A percentile compares a stretch with the other conserved stretches of the same genome.
phyloP scores from a whole-genome alignment of 2,113 vertebrate genomes.

The Empidonax traillii region DNA sequence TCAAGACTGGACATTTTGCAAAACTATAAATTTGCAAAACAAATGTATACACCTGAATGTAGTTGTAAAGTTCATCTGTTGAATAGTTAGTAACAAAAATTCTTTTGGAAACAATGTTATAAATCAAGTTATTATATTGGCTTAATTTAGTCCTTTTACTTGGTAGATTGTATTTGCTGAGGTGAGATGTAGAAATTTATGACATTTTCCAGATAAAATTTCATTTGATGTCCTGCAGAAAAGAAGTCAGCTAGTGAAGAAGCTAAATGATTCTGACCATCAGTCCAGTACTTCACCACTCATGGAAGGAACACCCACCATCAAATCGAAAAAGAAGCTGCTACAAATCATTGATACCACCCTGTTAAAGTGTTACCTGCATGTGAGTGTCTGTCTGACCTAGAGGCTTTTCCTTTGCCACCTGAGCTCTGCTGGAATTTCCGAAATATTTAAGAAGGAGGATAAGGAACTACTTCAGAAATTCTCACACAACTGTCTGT shows the following conservation, averaged over 20 bases:
- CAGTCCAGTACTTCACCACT: slow-evolving; percentile 91
- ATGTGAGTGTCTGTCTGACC: slow-evolving; percentile 75
- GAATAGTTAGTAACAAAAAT: background rate
- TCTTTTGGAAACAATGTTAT: background rate
- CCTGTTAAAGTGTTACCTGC: slow-evolving; percentile 94
- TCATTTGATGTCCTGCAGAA: slow-evolving; percentile 76
- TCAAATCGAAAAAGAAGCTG: slow-evolving; percentile 96
- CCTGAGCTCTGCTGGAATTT: background rate
- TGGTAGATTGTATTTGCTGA: background rate
- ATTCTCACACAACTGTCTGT: background rate
- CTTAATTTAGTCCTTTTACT: background rate
- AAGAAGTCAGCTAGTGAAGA: slow-evolving; percentile 94
- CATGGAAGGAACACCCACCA: slow-evolving; percentile 96
- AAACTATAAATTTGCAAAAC: background rate
- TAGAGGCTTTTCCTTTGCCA: background rate
- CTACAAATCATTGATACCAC: slow-evolving; percentile 98
- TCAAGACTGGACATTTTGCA: background rate
- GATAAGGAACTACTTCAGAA: background rate
- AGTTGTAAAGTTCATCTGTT: background rate
- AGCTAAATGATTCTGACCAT: slow-evolving; percentile 92
- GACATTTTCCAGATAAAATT: background rate
- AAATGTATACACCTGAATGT: background rate
- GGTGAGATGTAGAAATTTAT: background rate
- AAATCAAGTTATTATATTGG: background rate
- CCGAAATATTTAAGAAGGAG: background rate